phyloP scores from a whole-genome alignment of 2,888 invertebrate species.

The Diaprepes abbreviatus region DNA sequence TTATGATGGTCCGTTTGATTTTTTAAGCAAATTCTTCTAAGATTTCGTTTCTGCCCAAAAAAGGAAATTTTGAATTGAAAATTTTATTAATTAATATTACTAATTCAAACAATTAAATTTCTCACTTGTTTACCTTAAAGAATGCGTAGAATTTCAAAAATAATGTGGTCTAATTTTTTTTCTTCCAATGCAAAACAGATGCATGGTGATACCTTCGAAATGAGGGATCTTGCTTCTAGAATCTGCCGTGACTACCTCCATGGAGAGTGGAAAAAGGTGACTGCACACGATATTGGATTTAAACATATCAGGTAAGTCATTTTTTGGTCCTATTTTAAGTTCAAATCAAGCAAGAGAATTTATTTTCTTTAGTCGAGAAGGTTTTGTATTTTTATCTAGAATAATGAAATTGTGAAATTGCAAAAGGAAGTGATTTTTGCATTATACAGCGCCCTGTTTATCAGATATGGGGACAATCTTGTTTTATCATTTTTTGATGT shows the following conservation, averaged over 20 bases:
- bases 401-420: too few species aligned
- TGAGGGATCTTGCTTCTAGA: constrained; percentile 85
- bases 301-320: constrained; percentile 86
- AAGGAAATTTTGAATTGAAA: too few species aligned
- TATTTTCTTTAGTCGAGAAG: too few species aligned
- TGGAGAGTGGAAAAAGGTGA: constrained; percentile 91
- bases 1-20: background rate
- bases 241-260: constrained; percentile 92
- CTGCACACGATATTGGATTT: constrained; percentile 81
- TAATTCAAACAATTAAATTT: too few species aligned
- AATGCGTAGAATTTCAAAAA: constrained; percentile 46
- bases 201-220: constrained; percentile 79
- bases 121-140: constrained; percentile 3
- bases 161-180: constrained; percentile 55
- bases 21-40: background rate
- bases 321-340: too few species aligned
- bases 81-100: too few species aligned
- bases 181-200: constrained; percentile 67
- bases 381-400: too few species aligned
- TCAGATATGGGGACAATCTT: too few species aligned
- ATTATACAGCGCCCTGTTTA: too few species aligned
- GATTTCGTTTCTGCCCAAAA: background rate
- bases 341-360: too few species aligned
- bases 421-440: too few species aligned
- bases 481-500: background rate